Evolutionary conservation across 2,113 vertebrate genomes (phyloP).

Genomic region (Coracopsis vasa): DNA sequence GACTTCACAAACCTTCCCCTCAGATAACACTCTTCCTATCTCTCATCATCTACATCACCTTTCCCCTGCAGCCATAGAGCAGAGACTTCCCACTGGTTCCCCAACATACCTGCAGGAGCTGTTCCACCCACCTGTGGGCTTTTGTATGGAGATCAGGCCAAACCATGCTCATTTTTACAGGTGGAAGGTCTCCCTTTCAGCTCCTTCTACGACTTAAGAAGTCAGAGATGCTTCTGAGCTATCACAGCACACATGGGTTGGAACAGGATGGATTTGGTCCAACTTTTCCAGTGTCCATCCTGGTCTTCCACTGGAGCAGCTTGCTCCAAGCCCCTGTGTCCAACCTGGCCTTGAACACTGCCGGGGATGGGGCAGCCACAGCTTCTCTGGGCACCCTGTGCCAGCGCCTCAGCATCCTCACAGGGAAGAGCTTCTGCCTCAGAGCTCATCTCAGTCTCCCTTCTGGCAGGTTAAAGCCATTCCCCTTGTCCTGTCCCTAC

Average conservation of each 20-base stretch:
- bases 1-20: background rate
- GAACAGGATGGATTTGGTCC: background rate
- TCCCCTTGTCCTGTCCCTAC: background rate
- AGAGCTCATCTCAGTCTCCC: too few relatives aligned
- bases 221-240: background rate
- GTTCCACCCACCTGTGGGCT: background rate
- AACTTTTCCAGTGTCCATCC: background rate
- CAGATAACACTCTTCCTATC: background rate
- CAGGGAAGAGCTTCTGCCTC: too few relatives aligned
- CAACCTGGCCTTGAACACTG: too few relatives aligned
- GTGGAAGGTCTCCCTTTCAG: background rate
- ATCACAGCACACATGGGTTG: background rate
- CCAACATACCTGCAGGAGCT: background rate
- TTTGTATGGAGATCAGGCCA: background rate
- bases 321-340: background rate
- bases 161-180: accelerated
- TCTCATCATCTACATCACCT: background rate
- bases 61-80: background rate
- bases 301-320: background rate
- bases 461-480: background rate
- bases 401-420: too few relatives aligned
- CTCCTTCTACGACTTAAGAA: background rate
- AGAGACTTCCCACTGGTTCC: background rate
- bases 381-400: too few relatives aligned
- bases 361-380: too few relatives aligned